Evolutionary conservation across 2,888 invertebrate species (phyloP).

Genomic region (Euproctis similis): DNA sequence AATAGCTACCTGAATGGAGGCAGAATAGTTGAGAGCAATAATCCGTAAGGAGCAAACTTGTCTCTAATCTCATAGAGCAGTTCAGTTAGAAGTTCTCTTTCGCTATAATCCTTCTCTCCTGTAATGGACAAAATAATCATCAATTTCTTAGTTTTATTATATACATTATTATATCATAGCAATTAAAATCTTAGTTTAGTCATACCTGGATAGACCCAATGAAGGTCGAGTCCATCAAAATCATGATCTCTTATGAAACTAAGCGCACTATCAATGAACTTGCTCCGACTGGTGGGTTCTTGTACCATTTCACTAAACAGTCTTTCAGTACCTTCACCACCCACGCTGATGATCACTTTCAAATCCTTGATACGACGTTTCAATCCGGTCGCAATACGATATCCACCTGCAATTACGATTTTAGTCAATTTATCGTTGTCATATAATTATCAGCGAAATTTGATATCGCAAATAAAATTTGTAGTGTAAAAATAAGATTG

Average conservation of each 20-base stretch:
- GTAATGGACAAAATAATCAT: constrained; percentile 10
- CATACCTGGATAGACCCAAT: constrained; percentile 83
- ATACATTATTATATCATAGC: no score
- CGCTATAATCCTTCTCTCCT: constrained; percentile 66
- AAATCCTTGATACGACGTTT: constrained; percentile 80
- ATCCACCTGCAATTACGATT: constrained; percentile 75
- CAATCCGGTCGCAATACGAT: constrained; percentile 80
- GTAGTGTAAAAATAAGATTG: no score
- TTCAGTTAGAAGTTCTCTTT: constrained; percentile 73
- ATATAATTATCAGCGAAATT: no score
- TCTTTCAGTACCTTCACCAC: constrained; percentile 80
- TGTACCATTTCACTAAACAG: constrained; percentile 78
- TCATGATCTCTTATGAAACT: constrained; percentile 79
- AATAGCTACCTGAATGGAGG: constrained; percentile 71
- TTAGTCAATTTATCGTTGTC: no score
- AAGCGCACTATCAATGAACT: constrained; percentile 79
- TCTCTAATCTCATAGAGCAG: constrained; percentile 77
- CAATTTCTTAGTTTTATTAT: no score
- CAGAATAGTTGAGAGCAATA: constrained; percentile 74
- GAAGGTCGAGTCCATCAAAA: constrained; percentile 89
- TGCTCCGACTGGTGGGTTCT: constrained; percentile 65
- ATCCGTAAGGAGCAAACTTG: constrained; percentile 74
- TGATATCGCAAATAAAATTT: no score
- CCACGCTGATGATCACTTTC: constrained; percentile 83
- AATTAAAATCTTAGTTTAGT: no score